Base-by-base conservation (phyloP, 2,888 invertebrate species). In the Vandiemenella viatica region DNA sequence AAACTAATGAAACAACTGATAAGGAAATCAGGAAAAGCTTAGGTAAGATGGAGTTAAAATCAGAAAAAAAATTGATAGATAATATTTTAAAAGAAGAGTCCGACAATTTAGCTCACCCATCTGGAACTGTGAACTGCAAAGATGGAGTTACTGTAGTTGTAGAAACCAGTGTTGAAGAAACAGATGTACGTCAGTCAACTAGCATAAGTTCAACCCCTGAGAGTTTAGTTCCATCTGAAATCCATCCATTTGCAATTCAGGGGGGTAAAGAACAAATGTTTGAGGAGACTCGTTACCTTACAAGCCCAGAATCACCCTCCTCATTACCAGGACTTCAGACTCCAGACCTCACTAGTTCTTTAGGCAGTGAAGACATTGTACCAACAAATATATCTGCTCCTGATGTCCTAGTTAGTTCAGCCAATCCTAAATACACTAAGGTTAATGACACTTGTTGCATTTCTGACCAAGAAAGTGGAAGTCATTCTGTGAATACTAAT, bases 261-360 rank as follows among this genome's bases (percentile, higher is more conserved):
- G 69, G 69, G 20, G 68, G 68, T 2, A 63, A 61, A 0, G 69
- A 69, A 51, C 65, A 67, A 49, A 57, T 68, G 52, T 67, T 62
- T 43, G 64, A 60, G 22, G 46, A 45, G 4, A 37, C 22, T 37
- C 45, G 42, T 20, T 26, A 37, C 16, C 16, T 48, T 4, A 37
- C 47, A 10, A 51, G 45, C 23, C 45, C 48, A 15, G 50, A 51
- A 13, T 48, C 48, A 16, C 26, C n/a, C 5, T 23, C 43, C 16
- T 47, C 49, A 5, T 10, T 19, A 32, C 13, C 4, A 32, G 32
- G 32, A 13, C 32, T 32, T 10, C 32, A 32, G n/a, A 32, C 32
- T 38, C 17, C 17, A 2, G 16, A 38, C 5, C 38, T 17, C 16
- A 38, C 38, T 15, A 38, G 17, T 5, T 38, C 4, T 38, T 5